Percentiles rank a stretch among this genome's conserved stretches.
Evolutionary conservation across 1,140 invertebrate species (phyloP).

Genomic region (Lethrus apterus): DNA sequence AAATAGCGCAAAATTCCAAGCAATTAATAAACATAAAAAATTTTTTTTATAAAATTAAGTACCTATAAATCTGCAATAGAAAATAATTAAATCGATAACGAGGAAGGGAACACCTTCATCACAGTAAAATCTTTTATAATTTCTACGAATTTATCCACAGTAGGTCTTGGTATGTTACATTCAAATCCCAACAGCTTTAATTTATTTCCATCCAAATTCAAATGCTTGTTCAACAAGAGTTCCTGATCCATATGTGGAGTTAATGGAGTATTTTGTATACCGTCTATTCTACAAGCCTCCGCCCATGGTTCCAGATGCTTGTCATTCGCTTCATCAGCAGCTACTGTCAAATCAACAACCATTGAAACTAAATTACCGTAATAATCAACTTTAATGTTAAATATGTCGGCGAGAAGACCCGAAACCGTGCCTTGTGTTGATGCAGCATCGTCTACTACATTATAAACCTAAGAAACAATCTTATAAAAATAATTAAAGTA

Average conservation of each 20-base stretch:
- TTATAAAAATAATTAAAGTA: not conserved
- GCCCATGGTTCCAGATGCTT: constrained; percentile 89
- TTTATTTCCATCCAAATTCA: constrained; percentile 66
- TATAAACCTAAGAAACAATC: constrained; percentile 55
- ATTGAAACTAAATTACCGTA: constrained; percentile 72
- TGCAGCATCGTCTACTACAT: constrained; percentile 73
- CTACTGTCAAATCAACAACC: constrained; percentile 64
- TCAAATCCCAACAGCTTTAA: constrained; percentile 52
- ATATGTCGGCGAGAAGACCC: constrained; percentile 71
- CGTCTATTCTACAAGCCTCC: constrained; percentile 66
- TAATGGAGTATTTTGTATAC: constrained; percentile 74
- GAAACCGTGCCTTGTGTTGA: constrained; percentile 78
- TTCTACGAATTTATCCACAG: constrained; percentile 54
- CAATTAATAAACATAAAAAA: too few species aligned
- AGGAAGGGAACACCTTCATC: constrained; percentile 67
- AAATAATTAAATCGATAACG: constrained; percentile 42
- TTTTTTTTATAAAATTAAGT: too few species aligned
- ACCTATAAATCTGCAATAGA: too few species aligned
- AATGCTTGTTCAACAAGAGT: constrained; percentile 68
- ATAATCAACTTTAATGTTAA: constrained; percentile 80
- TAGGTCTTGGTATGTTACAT: constrained; percentile 52
- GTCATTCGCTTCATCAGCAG: constrained; percentile 85
- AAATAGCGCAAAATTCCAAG: too few species aligned
- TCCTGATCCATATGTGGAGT: constrained; percentile 80
- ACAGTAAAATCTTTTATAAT: constrained; percentile 60